A percentile compares a stretch with the other conserved stretches of the same genome.
These are phyloP conservation scores for Pitangus sulphuratus DNA, from an alignment of 2,797 vertebrate species.

Conservation along the genomic window DNA sequence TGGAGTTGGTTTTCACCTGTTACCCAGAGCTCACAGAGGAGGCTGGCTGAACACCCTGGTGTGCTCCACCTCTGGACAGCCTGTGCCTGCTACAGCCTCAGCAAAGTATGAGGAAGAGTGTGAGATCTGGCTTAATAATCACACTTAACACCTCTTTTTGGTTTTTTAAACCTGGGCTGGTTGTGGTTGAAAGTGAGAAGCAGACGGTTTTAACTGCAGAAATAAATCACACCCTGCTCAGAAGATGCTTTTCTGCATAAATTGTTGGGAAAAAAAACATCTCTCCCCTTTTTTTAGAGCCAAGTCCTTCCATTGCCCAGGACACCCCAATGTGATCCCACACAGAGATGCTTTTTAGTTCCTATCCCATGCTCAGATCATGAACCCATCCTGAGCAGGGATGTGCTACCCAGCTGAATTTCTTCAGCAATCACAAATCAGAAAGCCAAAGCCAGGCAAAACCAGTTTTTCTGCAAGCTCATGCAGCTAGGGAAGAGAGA, in stretches of 20 bases:
- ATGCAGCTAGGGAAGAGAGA: background rate
- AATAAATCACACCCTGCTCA: background rate
- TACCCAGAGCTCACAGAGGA: fast-evolving
- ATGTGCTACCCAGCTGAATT: background rate
- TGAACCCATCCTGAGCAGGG: background rate
- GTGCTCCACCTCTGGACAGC: background rate
- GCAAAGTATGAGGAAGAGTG: background rate
- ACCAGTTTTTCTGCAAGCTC: conserved; percentile 55
- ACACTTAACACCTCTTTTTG: background rate
- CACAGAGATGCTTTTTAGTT: background rate
- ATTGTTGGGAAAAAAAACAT: background rate
- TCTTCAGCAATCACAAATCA: background rate
- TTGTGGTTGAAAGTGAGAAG: background rate
- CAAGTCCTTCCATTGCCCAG: background rate
- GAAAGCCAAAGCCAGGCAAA: conserved; percentile 7
- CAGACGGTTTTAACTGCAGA: background rate
- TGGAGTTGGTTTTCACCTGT: background rate
- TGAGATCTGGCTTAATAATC: background rate
- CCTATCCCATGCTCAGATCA: background rate
- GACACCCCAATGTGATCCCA: background rate
- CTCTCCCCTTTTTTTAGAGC: background rate
- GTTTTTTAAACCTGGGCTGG: background rate
- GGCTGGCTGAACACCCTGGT: background rate
- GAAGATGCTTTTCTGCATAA: background rate
- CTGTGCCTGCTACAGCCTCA: background rate